These are phyloP conservation scores for Bos indicus DNA, from an alignment of 2,113 vertebrate genomes.

Conservation along the genomic window DNA sequence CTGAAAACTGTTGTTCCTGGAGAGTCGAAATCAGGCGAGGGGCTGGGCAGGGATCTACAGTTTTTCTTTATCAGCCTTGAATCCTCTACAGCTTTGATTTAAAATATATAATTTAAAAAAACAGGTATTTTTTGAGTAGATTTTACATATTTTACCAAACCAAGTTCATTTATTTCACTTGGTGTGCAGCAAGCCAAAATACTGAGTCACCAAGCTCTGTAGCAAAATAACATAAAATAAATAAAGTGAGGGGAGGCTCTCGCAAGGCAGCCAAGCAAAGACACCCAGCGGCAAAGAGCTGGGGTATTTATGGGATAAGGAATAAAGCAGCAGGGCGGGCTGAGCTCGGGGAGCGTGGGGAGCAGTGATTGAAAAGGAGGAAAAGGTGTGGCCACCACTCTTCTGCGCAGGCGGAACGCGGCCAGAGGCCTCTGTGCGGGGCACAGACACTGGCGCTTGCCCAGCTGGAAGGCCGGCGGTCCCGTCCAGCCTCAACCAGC, in stretches of 20 bases:
- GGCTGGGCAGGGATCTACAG: not conserved
- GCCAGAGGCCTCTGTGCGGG: not conserved
- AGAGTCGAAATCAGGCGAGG: not conserved
- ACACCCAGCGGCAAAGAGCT: not conserved
- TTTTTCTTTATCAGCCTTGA: not conserved
- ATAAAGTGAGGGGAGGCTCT: not conserved
- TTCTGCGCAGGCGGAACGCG: accelerated
- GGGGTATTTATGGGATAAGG: not conserved
- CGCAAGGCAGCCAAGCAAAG: not conserved
- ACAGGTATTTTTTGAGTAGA: not conserved
- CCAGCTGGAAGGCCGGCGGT: not conserved
- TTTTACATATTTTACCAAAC: not conserved
- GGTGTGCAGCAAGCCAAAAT: not conserved
- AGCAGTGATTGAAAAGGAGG: not conserved
- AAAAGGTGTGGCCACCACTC: not conserved
- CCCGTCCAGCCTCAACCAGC: not conserved
- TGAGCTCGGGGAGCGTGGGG: not conserved
- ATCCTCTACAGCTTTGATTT: not conserved
- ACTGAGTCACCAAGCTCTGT: no score
- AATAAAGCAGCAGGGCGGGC: not conserved
- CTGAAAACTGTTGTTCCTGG: not conserved
- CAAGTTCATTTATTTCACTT: not conserved
- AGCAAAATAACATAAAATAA: not conserved
- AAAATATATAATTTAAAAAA: not conserved
- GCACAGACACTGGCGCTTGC: not conserved